Percentiles rank a stretch among this genome's conserved stretches.
Conservation (phyloP, 2,888 invertebrate genomes). For the Perdita meconis region DNA sequence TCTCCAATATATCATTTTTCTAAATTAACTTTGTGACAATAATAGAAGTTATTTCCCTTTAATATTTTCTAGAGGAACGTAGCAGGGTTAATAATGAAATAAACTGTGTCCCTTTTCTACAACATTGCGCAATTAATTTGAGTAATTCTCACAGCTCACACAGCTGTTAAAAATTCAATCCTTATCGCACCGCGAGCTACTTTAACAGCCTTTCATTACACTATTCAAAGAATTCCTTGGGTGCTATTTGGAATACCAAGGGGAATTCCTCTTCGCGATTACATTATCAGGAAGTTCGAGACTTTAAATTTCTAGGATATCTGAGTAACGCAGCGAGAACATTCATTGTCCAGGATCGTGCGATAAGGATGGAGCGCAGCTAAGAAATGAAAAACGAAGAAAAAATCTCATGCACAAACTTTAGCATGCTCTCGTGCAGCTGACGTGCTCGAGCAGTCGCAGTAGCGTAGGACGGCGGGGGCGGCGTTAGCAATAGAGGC, state of each 20-base stretch:
- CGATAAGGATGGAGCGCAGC: conserved; percentile 50
- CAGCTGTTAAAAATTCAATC: conserved; percentile 29
- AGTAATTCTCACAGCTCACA: conserved; percentile 20
- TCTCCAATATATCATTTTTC: no score
- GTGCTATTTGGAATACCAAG: no score
- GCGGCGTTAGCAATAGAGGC: conserved; percentile 86
- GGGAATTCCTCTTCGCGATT: no score
- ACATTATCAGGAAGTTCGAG: no score
- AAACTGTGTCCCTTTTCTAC: conserved; percentile 29
- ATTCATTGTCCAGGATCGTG: background rate
- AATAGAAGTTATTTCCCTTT: no score
- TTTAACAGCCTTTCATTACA: conserved; percentile 1
- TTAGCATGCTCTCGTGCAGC: conserved; percentile 85
- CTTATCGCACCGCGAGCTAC: conserved; percentile 32
- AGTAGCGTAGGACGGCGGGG: conserved; percentile 87
- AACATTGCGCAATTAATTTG: conserved; percentile 25
- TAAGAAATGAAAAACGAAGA: conserved; percentile 72
- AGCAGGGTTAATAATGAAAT: background rate
- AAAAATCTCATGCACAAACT: conserved; percentile 85
- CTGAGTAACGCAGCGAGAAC: no score
- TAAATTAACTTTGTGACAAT: no score
- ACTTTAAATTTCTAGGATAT: no score
- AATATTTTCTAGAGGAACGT: no score
- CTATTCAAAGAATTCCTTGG: background rate
- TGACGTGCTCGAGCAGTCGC: conserved; percentile 85